phyloP scores from a whole-genome alignment of 2,797 vertebrate species.

The Onychomys arenicola region DNA sequence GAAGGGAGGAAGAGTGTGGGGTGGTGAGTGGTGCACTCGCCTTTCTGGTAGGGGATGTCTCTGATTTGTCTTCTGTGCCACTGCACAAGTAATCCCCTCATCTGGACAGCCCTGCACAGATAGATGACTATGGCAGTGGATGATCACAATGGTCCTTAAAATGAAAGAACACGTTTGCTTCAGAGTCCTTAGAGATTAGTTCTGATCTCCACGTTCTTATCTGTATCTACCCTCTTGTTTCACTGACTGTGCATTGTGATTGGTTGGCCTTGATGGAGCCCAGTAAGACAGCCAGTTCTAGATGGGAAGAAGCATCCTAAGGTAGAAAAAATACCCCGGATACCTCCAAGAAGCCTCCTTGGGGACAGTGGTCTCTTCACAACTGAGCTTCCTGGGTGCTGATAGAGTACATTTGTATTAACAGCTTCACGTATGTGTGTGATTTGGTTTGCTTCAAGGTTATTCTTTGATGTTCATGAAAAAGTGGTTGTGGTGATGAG shows the following conservation, averaged over 20 bases:
- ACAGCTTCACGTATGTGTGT: background rate
- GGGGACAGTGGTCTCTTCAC: background rate
- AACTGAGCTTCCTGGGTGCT: background rate
- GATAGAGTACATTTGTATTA: background rate
- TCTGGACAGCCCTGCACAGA: background rate
- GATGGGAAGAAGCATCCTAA: background rate
- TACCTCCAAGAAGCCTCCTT: background rate
- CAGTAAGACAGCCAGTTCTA: background rate
- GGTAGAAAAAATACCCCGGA: accelerated
- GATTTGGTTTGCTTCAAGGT: conserved; percentile 35
- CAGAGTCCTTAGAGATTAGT: background rate
- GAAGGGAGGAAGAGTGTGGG: conserved; percentile 33
- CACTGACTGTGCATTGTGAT: background rate
- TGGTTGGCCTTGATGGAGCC: background rate
- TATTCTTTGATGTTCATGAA: conserved; percentile 73
- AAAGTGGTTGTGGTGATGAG: conserved; percentile 68
- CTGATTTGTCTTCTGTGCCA: conserved; percentile 20
- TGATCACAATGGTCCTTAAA: background rate
- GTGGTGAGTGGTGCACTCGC: background rate
- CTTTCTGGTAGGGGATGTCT: background rate
- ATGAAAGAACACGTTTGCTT: background rate
- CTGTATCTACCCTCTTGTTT: background rate
- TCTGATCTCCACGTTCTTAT: background rate
- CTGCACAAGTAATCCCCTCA: background rate
- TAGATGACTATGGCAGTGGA: background rate